Conservation (phyloP, 2,113 vertebrate genomes). For the Zosterops borbonicus region DNA sequence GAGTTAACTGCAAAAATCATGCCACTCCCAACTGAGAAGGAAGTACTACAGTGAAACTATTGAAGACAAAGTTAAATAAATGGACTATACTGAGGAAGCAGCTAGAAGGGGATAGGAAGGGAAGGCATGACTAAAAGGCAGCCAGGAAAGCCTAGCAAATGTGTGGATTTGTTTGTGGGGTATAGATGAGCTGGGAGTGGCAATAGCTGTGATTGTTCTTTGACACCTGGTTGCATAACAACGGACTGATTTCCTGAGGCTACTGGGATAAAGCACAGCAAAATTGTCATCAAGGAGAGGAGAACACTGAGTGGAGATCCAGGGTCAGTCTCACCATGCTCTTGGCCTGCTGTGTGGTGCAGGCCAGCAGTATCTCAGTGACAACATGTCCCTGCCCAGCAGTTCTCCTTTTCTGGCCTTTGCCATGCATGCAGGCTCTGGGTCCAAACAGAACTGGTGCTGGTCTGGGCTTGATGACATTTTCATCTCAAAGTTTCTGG, state of each 20-base stretch:
- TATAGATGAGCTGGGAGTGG: not conserved
- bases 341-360: not conserved
- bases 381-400: not conserved
- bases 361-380: not conserved
- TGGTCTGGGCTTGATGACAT: not conserved
- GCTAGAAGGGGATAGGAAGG: not conserved
- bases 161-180: not conserved
- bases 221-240: not conserved
- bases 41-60: not conserved
- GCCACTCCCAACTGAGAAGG: accelerated
- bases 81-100: accelerated
- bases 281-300: accelerated
- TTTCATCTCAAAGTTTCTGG: not conserved
- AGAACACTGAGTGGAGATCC: accelerated
- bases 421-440: not conserved
- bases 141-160: not conserved
- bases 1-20: not conserved
- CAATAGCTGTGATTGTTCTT: not conserved
- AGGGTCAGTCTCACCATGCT: not conserved
- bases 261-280: not conserved
- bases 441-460: not conserved
- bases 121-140: not conserved
- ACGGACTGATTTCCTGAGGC: not conserved
- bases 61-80: not conserved
- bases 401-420: not conserved